Base-by-base conservation (phyloP, 2,888 invertebrate species). In the Papilio gigon region DNA sequence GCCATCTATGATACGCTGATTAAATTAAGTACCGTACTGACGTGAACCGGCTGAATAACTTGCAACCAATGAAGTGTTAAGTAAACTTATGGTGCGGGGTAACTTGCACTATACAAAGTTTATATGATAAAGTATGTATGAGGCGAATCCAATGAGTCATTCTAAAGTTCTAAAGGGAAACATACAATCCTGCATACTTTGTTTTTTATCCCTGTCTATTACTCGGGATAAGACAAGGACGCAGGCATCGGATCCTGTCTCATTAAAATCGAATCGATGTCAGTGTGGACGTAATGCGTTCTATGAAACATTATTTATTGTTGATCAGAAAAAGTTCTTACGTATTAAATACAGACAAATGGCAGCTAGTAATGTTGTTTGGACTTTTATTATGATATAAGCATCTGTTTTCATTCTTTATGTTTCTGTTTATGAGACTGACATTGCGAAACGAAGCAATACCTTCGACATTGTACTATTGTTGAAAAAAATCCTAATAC, bases 121-220 rank as follows among this genome's bases (percentile, higher is more conserved):
- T 68, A 64, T 68, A 68, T 68, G 64, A 44, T 64, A 64, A 64
- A 50, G 68, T 68, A 68, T 68, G 25, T 63, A 59, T 59, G 65
- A 64, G 47, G 27, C 42, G 40, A 59, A 68, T 64, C 27, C 64
- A 64, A 68, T 68, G 68, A 65, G 37, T 68, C 68, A 68, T 65
- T 68, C 30, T 58, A 35, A 4, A 25, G 58, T 65, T 68, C 30
- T 58, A 35, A 4, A 25, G 58, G 40, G 60, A 59, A 64, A 68
- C 68, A 60, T 68, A 65, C 65, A 68, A 68, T 68, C 68, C 60
- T 37, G 40, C 33, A 42, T 58, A 20, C 20, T 58, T 65, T 14
- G 33, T 27, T 62, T 58, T 56, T 40, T 47, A 42, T 27, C 42
- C 30, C 56, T 17, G 17, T 64, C 35, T 20, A 33, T 14, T 12